A percentile compares a stretch with the other conserved stretches of the same genome.
Evolutionary conservation across 2,113 vertebrate species (phyloP).

Genomic region (Camelus bactrianus): DNA sequence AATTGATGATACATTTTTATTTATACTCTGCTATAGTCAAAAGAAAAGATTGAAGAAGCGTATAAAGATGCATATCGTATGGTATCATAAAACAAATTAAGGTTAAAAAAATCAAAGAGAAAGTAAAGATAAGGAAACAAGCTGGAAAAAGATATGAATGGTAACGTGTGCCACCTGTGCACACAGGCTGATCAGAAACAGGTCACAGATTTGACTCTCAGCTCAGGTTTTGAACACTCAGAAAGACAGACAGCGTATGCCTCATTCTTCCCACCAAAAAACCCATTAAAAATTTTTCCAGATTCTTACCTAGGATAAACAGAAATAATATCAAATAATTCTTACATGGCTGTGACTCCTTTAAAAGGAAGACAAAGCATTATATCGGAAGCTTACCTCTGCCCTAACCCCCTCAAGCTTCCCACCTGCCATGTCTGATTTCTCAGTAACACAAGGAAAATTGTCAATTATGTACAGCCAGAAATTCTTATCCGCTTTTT

Average conservation of each 20-base stretch:
- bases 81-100: background rate
- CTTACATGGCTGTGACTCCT: background rate
- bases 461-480: background rate
- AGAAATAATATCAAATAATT: conserved; percentile 43
- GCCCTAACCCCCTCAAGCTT: background rate
- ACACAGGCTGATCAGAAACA: background rate
- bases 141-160: background rate
- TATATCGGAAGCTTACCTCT: background rate
- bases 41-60: background rate
- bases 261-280: background rate
- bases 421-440: background rate
- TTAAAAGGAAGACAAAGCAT: background rate
- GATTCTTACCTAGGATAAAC: background rate
- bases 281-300: conserved; percentile 13
- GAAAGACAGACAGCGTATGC: background rate
- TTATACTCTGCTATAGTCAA: background rate
- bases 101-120: background rate
- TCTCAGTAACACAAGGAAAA: conserved; percentile 51
- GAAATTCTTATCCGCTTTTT: conserved; percentile 43
- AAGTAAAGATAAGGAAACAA: background rate
- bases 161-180: background rate
- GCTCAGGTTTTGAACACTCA: background rate
- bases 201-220: background rate
- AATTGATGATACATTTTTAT: conserved; percentile 32
- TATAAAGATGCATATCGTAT: background rate